phyloP scores from a whole-genome alignment of 2,888 invertebrate genomes.

The Amblyjoppa proteus region DNA sequence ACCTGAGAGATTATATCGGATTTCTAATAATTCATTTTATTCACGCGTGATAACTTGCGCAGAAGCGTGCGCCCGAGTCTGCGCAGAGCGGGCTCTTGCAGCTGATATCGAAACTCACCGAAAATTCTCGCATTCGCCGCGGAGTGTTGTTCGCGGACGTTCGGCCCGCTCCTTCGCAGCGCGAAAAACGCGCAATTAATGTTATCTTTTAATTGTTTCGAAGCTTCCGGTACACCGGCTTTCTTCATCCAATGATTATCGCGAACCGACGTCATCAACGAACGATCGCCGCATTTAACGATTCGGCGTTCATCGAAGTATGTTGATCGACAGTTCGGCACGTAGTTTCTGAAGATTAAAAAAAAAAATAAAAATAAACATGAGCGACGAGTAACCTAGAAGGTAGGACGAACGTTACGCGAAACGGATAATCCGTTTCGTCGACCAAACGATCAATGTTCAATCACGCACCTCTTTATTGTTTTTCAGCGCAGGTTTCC shows the following conservation, averaged over 20 bases:
- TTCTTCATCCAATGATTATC: neutral
- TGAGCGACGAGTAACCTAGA: slow-evolving; percentile 11
- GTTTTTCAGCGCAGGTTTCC: neutral
- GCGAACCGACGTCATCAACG: neutral
- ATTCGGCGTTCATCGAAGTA: neutral
- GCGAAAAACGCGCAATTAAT: neutral
- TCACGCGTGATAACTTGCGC: too few species aligned
- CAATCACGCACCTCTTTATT: neutral
- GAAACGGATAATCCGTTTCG: too few species aligned
- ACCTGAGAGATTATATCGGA: too few species aligned
- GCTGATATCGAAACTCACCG: too few species aligned
- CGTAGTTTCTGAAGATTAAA: neutral
- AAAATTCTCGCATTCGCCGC: too few species aligned
- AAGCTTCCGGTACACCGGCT: neutral
- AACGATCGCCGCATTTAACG: neutral
- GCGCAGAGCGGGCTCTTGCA: too few species aligned
- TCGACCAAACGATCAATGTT: neutral
- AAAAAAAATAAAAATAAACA: neutral
- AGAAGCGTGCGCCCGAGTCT: too few species aligned
- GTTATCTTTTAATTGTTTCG: neutral
- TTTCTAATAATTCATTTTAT: too few species aligned
- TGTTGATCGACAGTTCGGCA: neutral
- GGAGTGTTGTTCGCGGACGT: too few species aligned
- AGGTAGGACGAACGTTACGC: neutral
- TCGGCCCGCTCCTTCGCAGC: neutral